These are phyloP conservation scores for Lasius fuliginosus DNA, from an alignment of 2,888 invertebrate genomes.

Conservation along the genomic window DNA sequence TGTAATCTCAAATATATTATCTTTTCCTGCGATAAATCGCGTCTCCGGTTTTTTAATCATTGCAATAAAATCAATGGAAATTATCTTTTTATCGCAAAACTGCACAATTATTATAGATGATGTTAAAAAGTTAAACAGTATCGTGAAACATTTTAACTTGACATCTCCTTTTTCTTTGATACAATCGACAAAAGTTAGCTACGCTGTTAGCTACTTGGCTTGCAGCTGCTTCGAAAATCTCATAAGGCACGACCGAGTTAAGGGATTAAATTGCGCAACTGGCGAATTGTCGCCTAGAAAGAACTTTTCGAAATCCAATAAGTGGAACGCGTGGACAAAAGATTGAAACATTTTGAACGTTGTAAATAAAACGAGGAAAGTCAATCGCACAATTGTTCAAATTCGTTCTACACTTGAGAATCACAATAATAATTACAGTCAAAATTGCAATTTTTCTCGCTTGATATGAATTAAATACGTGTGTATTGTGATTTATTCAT, in stretches of 20 bases:
- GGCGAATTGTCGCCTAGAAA: constrained; percentile 48
- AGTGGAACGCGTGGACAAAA: constrained; percentile 13
- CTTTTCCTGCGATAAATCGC: background rate
- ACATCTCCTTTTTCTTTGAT: background rate
- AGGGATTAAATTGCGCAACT: constrained; percentile 47
- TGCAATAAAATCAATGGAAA: background rate
- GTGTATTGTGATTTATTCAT: background rate
- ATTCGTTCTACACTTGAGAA: background rate
- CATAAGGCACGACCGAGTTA: constrained; percentile 42
- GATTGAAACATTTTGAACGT: constrained; percentile 36
- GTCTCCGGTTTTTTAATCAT: background rate
- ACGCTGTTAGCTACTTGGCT: constrained; percentile 33
- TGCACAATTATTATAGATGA: background rate
- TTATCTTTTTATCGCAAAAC: background rate
- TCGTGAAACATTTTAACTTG: background rate
- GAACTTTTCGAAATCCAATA: constrained; percentile 50
- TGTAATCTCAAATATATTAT: constrained; percentile 5
- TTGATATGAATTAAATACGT: background rate
- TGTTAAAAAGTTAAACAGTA: background rate
- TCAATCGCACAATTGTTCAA: background rate
- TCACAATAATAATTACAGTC: background rate
- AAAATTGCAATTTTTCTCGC: background rate
- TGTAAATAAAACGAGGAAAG: background rate
- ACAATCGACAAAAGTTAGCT: constrained; percentile 16
- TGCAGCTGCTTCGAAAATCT: constrained; percentile 52